phyloP scores from a whole-genome alignment of 1,140 invertebrate species.

The Trichoplusia ni region DNA sequence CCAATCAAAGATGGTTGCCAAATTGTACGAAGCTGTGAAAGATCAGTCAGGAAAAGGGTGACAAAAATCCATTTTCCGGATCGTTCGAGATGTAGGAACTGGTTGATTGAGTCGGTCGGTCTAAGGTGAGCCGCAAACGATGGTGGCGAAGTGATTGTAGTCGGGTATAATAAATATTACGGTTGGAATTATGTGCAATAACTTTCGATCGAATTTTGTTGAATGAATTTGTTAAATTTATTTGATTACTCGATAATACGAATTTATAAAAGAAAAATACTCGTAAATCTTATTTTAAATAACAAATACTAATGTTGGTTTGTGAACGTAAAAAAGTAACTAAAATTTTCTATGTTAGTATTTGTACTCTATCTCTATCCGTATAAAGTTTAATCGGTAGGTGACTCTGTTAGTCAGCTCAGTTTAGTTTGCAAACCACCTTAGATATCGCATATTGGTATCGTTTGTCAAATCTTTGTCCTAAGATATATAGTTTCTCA shows the following conservation, averaged over 20 bases:
- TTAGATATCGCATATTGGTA: not conserved
- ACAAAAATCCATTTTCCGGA: slow-evolving; percentile 55
- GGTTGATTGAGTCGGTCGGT: slow-evolving; percentile 40
- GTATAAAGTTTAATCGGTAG: no score
- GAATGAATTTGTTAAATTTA: no score
- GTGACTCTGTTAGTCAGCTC: no score
- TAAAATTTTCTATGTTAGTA: no score
- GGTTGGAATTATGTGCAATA: not conserved
- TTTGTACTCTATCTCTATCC: no score
- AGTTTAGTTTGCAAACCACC: not conserved
- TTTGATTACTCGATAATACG: no score
- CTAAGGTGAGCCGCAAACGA: slow-evolving; percentile 13
- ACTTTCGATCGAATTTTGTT: no score
- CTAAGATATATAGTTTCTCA: not conserved
- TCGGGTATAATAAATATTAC: slow-evolving; percentile 2
- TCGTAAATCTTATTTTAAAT: no score
- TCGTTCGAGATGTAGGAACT: slow-evolving; percentile 37
- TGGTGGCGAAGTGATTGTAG: slow-evolving; percentile 1
- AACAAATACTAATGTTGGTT: no score
- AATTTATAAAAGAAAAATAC: no score
- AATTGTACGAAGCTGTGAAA: slow-evolving; percentile 52
- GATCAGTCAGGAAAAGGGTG: slow-evolving; percentile 49
- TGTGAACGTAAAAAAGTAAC: no score
- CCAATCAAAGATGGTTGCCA: slow-evolving; percentile 56
- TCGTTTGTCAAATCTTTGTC: not conserved